Conservation (phyloP, 2,113 vertebrate genomes). For the Acanthisitta chloris region DNA sequence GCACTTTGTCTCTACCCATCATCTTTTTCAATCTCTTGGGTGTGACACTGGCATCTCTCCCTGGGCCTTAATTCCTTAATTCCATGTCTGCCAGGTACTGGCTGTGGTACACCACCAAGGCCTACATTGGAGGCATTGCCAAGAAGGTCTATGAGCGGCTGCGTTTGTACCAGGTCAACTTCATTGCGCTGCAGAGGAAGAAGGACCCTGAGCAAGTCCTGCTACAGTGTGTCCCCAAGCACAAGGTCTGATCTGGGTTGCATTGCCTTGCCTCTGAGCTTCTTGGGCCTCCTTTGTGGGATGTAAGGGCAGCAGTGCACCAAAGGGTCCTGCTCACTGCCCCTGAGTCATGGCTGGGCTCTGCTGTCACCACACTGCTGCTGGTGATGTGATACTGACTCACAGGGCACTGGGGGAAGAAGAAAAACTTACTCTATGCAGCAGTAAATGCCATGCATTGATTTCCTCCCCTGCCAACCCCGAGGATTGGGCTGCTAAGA, state of each 20-base stretch:
- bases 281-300: not conserved
- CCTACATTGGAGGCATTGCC: slow-evolving; percentile 83
- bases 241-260: slow-evolving; percentile 76
- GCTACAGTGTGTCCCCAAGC: slow-evolving; percentile 88
- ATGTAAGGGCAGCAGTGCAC: not conserved
- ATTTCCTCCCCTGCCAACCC: not conserved
- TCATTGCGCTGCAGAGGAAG: slow-evolving; percentile 90
- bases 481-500: not conserved
- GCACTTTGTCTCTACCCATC: not conserved
- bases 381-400: not conserved
- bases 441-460: not conserved
- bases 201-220: slow-evolving; percentile 89
- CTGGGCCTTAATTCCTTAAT: not conserved
- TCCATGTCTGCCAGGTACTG: slow-evolving; percentile 84
- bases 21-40: not conserved
- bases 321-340: not conserved
- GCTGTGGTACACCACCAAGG: slow-evolving; percentile 93
- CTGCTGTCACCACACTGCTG: not conserved
- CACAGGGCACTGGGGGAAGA: not conserved
- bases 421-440: not conserved
- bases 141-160: slow-evolving; percentile 87
- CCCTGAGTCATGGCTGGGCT: not conserved
- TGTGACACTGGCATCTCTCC: not conserved
- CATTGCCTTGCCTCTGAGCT: not conserved
- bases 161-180: slow-evolving; percentile 90